These are phyloP conservation scores for Cordilura impudica DNA, from an alignment of 2,888 invertebrate species.

Conservation along the genomic window DNA sequence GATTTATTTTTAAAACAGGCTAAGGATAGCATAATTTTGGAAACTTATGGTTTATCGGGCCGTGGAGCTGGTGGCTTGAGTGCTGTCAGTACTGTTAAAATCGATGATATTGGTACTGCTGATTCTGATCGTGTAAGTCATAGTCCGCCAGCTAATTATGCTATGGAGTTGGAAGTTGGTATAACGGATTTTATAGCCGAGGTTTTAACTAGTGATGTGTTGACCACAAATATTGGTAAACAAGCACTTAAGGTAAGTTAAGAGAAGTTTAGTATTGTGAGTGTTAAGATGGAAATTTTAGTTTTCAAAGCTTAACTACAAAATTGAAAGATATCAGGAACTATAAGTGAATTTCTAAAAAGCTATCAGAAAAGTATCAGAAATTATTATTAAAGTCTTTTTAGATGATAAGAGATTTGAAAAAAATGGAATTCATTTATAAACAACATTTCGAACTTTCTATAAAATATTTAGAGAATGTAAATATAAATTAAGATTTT, in stretches of 20 bases:
- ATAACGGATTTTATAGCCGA: slow-evolving; percentile 79
- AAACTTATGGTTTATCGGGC: slow-evolving; percentile 62
- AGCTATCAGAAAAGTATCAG: no score
- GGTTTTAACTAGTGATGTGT: slow-evolving; percentile 82
- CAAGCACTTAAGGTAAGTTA: slow-evolving; percentile 78
- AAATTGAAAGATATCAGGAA: no score
- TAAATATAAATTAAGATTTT: no score
- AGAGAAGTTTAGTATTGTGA: no score
- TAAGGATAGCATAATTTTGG: slow-evolving; percentile 79
- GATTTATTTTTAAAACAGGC: slow-evolving; percentile 81
- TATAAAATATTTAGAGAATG: no score
- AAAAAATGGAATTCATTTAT: no score
- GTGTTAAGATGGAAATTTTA: no score
- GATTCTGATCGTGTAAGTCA: slow-evolving; percentile 73
- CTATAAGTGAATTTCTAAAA: no score
- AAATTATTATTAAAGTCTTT: no score
- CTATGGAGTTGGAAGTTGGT: slow-evolving; percentile 78
- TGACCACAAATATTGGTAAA: slow-evolving; percentile 82
- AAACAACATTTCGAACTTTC: no score
- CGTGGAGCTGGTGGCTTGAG: slow-evolving; percentile 69
- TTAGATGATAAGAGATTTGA: no score
- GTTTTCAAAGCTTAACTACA: no score
- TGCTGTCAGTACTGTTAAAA: slow-evolving; percentile 75
- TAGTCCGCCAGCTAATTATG: slow-evolving; percentile 73
- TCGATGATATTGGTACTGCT: slow-evolving; percentile 71